Conservation (phyloP, 2,113 vertebrate species). For the Hippoglossus stenolepis region DNA sequence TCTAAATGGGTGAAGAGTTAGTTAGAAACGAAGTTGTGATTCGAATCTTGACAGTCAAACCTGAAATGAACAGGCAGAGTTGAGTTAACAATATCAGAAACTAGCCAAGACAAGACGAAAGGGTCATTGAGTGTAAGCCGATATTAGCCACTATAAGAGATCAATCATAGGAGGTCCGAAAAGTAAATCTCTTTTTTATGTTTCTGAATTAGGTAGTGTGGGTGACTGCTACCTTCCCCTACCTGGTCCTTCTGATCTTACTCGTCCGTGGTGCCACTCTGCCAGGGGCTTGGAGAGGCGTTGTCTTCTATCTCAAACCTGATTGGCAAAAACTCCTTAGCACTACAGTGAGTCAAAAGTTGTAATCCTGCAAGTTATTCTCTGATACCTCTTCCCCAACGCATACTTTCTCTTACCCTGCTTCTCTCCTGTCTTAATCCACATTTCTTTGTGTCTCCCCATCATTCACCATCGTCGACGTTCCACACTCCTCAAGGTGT, state of each 20-base stretch:
- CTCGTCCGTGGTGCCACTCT: constrained; percentile 93
- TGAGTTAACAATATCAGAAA: not conserved
- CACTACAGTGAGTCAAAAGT: constrained; percentile 84
- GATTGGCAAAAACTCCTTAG: constrained; percentile 94
- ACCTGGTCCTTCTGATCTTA: constrained; percentile 90
- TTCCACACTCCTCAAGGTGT: constrained; percentile 84
- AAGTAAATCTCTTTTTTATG: not conserved
- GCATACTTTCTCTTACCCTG: not conserved
- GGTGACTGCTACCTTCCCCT: constrained; percentile 98
- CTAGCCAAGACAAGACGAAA: not conserved
- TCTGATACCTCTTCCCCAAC: not conserved
- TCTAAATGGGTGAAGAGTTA: constrained; percentile 11
- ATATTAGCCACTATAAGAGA: not conserved
- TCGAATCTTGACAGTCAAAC: not conserved
- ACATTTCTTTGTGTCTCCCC: not conserved
- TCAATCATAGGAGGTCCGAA: no score
- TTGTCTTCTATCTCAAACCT: constrained; percentile 94
- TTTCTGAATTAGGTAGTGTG: constrained; percentile 91
- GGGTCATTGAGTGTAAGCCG: not conserved
- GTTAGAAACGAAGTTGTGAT: constrained; percentile 9
- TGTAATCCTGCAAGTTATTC: not conserved
- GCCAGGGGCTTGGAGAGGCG: constrained; percentile 96
- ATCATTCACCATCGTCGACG: not conserved
- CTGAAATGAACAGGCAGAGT: not conserved
- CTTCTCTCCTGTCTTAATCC: not conserved